These are phyloP conservation scores for Meteorus colon DNA, from an alignment of 2,888 invertebrate genomes.

Conservation along the genomic window DNA sequence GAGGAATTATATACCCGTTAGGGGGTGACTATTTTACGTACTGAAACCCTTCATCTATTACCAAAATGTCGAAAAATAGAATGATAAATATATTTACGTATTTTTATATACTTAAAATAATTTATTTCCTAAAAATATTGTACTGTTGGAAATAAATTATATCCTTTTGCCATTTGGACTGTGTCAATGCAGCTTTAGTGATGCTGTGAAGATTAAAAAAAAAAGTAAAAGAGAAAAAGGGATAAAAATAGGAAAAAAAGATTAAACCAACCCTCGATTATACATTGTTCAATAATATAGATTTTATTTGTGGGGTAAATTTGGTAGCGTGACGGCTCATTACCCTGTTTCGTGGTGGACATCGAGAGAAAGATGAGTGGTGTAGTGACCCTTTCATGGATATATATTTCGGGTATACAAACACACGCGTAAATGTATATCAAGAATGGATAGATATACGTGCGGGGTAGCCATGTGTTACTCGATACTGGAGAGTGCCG, in stretches of 20 bases:
- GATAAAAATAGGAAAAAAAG: constrained; percentile 28
- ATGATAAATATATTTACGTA: not conserved
- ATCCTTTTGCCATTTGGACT: constrained; percentile 32
- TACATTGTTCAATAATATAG: constrained; percentile 63
- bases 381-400: constrained; percentile 47
- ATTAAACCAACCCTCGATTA: constrained; percentile 50
- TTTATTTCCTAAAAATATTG: constrained; percentile 37
- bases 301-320: constrained; percentile 65
- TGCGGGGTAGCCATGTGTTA: constrained; percentile 62
- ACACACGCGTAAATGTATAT: not conserved
- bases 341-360: constrained; percentile 64
- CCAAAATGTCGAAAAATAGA: constrained; percentile 25
- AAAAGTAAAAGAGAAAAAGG: constrained; percentile 27
- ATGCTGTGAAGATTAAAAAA: constrained; percentile 47
- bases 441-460: constrained; percentile 34
- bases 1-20: constrained; percentile 29
- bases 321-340: constrained; percentile 67
- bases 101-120: constrained; percentile 23
- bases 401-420: constrained; percentile 31
- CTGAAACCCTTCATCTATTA: constrained; percentile 34
- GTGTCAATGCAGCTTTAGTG: constrained; percentile 40
- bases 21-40: constrained; percentile 25
- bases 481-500: constrained; percentile 41
- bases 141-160: constrained; percentile 22
- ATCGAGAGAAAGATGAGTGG: constrained; percentile 50